phyloP scores from a whole-genome alignment of 2,888 invertebrate species.

The Meliscaeva auricollis region DNA sequence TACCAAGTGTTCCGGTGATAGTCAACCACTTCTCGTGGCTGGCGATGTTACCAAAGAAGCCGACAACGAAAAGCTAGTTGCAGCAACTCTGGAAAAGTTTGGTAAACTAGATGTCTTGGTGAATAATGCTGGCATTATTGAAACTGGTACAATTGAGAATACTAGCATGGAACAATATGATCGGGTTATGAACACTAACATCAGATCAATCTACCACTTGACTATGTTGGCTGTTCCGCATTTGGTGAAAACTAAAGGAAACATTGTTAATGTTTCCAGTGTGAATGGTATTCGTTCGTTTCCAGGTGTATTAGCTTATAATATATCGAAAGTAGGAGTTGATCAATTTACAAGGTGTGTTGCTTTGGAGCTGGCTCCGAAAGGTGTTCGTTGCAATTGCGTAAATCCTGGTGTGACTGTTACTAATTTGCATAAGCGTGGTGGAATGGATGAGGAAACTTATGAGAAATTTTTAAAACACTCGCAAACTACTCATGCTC shows the following conservation, averaged over 20 bases:
- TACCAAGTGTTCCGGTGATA: slow-evolving; percentile 82
- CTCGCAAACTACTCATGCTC: slow-evolving; percentile 94
- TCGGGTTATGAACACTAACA: slow-evolving; percentile 94
- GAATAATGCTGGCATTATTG: slow-evolving; percentile 95
- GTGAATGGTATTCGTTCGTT: slow-evolving; percentile 96
- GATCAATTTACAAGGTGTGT: slow-evolving; percentile 97
- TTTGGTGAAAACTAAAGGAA: slow-evolving; percentile 93
- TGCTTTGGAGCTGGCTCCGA: slow-evolving; percentile 93
- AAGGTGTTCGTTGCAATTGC: slow-evolving; percentile 94
- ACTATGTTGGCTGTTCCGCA: slow-evolving; percentile 95
- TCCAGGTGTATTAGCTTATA: slow-evolving; percentile 95
- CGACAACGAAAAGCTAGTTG: slow-evolving; percentile 89
- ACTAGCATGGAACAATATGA: slow-evolving; percentile 95
- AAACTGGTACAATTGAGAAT: slow-evolving; percentile 92
- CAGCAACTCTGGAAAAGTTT: slow-evolving; percentile 89
- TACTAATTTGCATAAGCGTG: slow-evolving; percentile 94
- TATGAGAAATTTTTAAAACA: slow-evolving; percentile 94
- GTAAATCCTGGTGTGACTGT: slow-evolving; percentile 96
- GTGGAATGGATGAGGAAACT: slow-evolving; percentile 92
- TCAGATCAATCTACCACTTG: slow-evolving; percentile 91
- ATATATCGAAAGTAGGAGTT: slow-evolving; percentile 96
- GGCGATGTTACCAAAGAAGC: slow-evolving; percentile 91
- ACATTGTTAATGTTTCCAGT: slow-evolving; percentile 97
- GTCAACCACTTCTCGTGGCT: slow-evolving; percentile 86
- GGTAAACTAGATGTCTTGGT: slow-evolving; percentile 92